Evolutionary conservation across 2,113 vertebrate species (phyloP).

Genomic region (Jaculus jaculus): DNA sequence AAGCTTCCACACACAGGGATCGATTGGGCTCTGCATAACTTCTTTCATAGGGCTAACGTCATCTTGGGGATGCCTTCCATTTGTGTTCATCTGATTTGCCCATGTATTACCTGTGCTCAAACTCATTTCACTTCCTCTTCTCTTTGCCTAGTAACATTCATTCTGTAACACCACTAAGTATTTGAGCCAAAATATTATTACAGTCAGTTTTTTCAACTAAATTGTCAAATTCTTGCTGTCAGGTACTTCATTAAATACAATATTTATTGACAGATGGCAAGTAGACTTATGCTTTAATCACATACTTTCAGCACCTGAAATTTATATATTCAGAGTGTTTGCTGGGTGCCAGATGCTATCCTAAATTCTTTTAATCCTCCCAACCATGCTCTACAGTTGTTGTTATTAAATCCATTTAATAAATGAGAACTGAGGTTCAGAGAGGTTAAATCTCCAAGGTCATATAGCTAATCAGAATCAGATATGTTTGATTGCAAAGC

Average conservation of each 20-base stretch:
- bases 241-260: conserved; percentile 58
- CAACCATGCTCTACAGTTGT: conserved; percentile 39
- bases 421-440: conserved; percentile 70
- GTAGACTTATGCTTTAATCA: conserved; percentile 41
- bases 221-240: conserved; percentile 14
- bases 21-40: background rate
- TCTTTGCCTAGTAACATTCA: background rate
- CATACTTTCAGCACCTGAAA: conserved; percentile 46
- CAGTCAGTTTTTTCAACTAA: background rate
- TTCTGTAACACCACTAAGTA: background rate
- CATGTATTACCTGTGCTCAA: background rate
- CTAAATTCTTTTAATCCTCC: conserved; percentile 68
- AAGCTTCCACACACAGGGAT: too few relatives aligned
- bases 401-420: conserved; percentile 76
- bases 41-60: background rate
- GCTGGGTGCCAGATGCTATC: conserved; percentile 60
- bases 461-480: conserved; percentile 71
- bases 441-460: conserved; percentile 75
- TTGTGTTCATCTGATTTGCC: background rate
- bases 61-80: background rate
- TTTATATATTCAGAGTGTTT: conserved; percentile 57
- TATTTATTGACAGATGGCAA: conserved; percentile 45
- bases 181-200: background rate
- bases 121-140: background rate
- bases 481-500: conserved; percentile 59